A percentile compares a stretch with the other conserved stretches of the same genome.
phyloP scores from a whole-genome alignment of 2,888 invertebrate species.

The Zonitis immaculata region DNA sequence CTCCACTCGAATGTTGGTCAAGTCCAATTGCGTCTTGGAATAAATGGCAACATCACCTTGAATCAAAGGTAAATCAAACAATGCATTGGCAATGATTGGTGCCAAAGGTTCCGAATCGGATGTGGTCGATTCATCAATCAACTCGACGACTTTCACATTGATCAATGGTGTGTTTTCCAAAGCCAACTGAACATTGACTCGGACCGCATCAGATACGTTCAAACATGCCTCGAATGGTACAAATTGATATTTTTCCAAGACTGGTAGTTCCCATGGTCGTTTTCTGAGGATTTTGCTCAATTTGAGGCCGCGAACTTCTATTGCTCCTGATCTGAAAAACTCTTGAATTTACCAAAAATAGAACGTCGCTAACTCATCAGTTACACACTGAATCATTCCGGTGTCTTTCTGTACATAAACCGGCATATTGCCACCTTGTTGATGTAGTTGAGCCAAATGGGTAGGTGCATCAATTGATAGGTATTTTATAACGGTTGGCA shows the following conservation, averaged over 20 bases:
- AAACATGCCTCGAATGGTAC: constrained; percentile 54
- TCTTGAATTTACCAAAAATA: too few species aligned
- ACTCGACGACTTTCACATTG: constrained; percentile 50
- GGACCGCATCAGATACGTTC: constrained; percentile 45
- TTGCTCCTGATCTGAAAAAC: constrained; percentile 64
- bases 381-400: constrained; percentile 31
- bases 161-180: constrained; percentile 57
- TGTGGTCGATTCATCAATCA: constrained; percentile 30
- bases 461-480: constrained; percentile 50
- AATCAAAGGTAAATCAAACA: constrained; percentile 65
- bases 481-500: constrained; percentile 59
- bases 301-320: constrained; percentile 71
- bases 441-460: constrained; percentile 28
- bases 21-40: constrained; percentile 51
- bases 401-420: constrained; percentile 48
- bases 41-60: constrained; percentile 62
- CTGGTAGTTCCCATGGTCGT: constrained; percentile 65
- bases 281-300: constrained; percentile 70
- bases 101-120: constrained; percentile 51
- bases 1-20: constrained; percentile 54
- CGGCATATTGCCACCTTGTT: constrained; percentile 24
- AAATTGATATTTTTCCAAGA: constrained; percentile 72
- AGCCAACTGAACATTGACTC: constrained; percentile 63
- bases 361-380: too few species aligned
- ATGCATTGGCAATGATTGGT: constrained; percentile 54